A percentile compares a stretch with the other conserved stretches of the same genome.
Conservation (phyloP, 2,888 invertebrate species). For the Aphrophora alni region DNA sequence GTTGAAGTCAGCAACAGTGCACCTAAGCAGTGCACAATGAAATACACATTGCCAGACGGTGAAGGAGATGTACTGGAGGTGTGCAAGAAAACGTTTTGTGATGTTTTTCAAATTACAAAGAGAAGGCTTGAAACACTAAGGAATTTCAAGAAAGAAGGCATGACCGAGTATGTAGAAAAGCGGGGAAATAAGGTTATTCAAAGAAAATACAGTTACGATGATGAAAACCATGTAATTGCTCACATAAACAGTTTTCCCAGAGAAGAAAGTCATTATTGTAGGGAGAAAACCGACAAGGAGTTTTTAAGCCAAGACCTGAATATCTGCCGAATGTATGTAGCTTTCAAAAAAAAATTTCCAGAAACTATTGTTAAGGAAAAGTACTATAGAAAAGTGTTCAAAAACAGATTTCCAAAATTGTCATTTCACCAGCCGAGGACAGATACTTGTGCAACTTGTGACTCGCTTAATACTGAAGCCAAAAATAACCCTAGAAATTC, state of each 20-base stretch:
- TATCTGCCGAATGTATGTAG: background rate
- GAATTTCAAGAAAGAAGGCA: conserved; percentile 28
- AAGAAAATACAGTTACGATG: conserved; percentile 33
- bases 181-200: conserved; percentile 25
- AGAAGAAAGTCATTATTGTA: background rate
- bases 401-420: conserved; percentile 24
- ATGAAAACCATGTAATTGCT: conserved; percentile 32
- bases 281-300: too few species aligned
- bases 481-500: background rate
- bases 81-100: conserved; percentile 44
- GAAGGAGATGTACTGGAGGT: conserved; percentile 42
- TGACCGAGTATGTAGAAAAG: conserved; percentile 23
- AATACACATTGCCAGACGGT: conserved; percentile 43
- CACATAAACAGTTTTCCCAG: conserved; percentile 39
- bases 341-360: too few species aligned
- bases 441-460: conserved; percentile 22
- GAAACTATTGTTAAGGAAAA: too few species aligned
- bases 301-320: too few species aligned
- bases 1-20: too few species aligned
- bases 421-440: background rate
- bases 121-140: conserved; percentile 33
- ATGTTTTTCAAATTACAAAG: conserved; percentile 43
- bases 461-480: conserved; percentile 15
- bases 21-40: too few species aligned
- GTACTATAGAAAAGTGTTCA: conserved; percentile 21